Evolutionary conservation across 1,140 invertebrate species (phyloP).

Genomic region (Drosophila biarmipes): DNA sequence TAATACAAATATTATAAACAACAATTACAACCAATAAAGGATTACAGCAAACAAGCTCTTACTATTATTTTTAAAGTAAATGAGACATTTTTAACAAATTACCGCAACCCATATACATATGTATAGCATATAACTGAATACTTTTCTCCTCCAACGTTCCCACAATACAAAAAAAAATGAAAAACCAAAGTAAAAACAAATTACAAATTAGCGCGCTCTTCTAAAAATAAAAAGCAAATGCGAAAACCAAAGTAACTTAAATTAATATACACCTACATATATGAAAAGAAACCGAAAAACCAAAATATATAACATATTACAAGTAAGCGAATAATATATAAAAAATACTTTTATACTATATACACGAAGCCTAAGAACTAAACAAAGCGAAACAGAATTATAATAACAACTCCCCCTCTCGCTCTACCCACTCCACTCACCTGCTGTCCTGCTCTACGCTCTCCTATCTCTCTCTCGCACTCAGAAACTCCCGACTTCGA

Average conservation of each 20-base stretch:
- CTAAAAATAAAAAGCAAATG: conserved; percentile 36
- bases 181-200: neutral
- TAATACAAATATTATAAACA: conserved; percentile 54
- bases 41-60: conserved; percentile 52
- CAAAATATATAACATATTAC: conserved; percentile 46
- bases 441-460: conserved; percentile 27
- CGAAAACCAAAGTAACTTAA: conserved; percentile 38
- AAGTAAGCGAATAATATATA: conserved; percentile 49
- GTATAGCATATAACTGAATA: conserved; percentile 56
- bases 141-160: conserved; percentile 55
- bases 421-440: conserved; percentile 17
- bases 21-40: conserved; percentile 51
- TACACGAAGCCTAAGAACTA: conserved; percentile 51
- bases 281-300: conserved; percentile 53
- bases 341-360: conserved; percentile 71
- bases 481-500: conserved; percentile 44
- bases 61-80: conserved; percentile 57
- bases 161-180: conserved; percentile 20
- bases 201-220: conserved; percentile 70
- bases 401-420: conserved; percentile 22
- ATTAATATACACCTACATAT: conserved; percentile 47
- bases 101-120: conserved; percentile 51
- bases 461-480: conserved; percentile 18
- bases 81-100: conserved; percentile 53
- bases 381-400: conserved; percentile 39